These are phyloP conservation scores for Drosophila sucinea DNA, from an alignment of 1,140 invertebrate genomes.

Conservation along the genomic window DNA sequence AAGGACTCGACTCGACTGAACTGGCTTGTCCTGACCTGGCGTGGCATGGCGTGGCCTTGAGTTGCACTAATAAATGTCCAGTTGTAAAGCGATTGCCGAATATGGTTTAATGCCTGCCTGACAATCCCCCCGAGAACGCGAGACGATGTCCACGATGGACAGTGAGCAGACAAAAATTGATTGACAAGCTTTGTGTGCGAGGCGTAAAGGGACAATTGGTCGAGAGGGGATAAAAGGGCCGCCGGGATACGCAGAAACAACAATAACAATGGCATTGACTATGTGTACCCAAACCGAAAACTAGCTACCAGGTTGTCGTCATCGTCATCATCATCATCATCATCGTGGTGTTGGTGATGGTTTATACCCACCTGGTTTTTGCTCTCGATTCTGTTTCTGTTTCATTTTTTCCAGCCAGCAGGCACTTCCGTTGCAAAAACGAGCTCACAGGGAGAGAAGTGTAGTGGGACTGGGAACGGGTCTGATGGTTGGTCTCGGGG, in stretches of 20 bases:
- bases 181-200: conserved; percentile 77
- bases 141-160: conserved; percentile 18
- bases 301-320: not conserved
- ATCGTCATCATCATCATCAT: no score
- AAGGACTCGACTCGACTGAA: conserved; percentile 7
- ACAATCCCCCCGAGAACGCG: conserved; percentile 14
- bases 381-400: conserved; percentile 51
- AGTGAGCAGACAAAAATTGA: conserved; percentile 72
- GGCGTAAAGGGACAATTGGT: not conserved
- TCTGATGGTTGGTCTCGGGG: conserved; percentile 16
- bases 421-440: conserved; percentile 74
- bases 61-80: conserved; percentile 75
- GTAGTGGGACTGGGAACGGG: not conserved
- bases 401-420: conserved; percentile 43
- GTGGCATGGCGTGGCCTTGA: conserved; percentile 45
- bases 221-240: not conserved
- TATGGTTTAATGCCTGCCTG: conserved; percentile 56
- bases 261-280: conserved; percentile 45
- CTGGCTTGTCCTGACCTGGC: no score
- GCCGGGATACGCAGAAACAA: conserved; percentile 7
- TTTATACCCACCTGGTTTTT: conserved; percentile 1
- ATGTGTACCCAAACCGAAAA: conserved; percentile 30
- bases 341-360: not conserved
- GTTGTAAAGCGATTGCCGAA: conserved; percentile 67
- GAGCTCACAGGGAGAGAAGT: conserved; percentile 40